Base-by-base conservation (phyloP, 1,140 invertebrate species). In the Zaprionus nigranus region DNA sequence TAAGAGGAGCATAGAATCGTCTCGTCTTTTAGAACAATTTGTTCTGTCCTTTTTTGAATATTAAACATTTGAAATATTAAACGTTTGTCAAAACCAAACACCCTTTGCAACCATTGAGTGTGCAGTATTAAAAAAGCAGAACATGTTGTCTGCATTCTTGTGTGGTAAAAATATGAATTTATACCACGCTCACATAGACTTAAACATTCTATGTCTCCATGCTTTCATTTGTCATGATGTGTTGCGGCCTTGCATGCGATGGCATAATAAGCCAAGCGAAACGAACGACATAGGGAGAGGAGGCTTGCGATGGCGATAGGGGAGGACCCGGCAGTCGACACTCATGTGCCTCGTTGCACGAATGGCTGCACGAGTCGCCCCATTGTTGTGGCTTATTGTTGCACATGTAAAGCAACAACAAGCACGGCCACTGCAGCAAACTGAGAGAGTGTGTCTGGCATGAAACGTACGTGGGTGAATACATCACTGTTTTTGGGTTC, bases 341-440 rank as follows among this genome's bases (percentile, higher is more conserved):
- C 84, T 88, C 84, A 88, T 81, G 78, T 81, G 84, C 56, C 78
- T 88, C 78, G 84, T 85, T 88, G 85, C 78, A 85, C 85, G 78
- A 78, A 15, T 83, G 73, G 81, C 84, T 79, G 84, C 83, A 88
- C 84, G 85, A 85, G 62, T 88, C 69, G 81, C 58, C 72, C 74
- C 78, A 88, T 87, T 87, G 84, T 84, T 87, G 79, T 83, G 84
- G 67, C 84, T 88, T 83, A 81, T 84, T 88, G 84, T 90, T 84
- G 83, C 84, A 76, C 74, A 90, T 90, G 74, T 76, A 58, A 69
- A 67, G 34, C 69, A 69, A 56, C 53, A 64, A 71, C 82, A 62
- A 68, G 63, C 51, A 51, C 5, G 2, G 3, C 22, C 54, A 38
- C 46, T 63, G 38, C 43, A 71, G 28, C 59, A 75, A 6, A 66